Evolutionary conservation across 2,113 vertebrate species (phyloP).

Genomic region (Apaloderma vittatum): DNA sequence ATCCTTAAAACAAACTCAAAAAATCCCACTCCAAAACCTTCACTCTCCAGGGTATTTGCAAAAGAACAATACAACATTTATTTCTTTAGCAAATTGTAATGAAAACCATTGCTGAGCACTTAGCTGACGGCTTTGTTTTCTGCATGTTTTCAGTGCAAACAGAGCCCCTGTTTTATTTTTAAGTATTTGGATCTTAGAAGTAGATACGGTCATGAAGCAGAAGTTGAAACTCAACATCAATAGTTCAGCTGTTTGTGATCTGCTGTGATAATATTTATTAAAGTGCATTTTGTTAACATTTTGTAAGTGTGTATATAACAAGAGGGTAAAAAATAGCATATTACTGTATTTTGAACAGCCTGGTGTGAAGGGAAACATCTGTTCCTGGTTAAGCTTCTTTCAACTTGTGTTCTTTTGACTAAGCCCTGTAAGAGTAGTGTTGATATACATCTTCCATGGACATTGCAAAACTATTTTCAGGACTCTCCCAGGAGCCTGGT

Average conservation of each 20-base stretch:
- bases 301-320: conserved; percentile 71
- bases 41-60: conserved; percentile 49
- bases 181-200: conserved; percentile 47
- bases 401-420: conserved; percentile 66
- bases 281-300: conserved; percentile 68
- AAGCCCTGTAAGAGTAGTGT: conserved; percentile 53
- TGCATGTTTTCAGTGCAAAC: conserved; percentile 43
- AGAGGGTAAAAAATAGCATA: conserved; percentile 57
- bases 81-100: conserved; percentile 68
- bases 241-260: conserved; percentile 32
- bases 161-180: conserved; percentile 17
- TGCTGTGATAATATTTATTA: conserved; percentile 63
- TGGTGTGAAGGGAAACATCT: conserved; percentile 81
- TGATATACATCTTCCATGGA: conserved; percentile 69
- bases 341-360: conserved; percentile 62
- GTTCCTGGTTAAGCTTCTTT: conserved; percentile 74
- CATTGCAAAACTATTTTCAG: conserved; percentile 65
- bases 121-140: conserved; percentile 58
- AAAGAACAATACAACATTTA: conserved; percentile 63
- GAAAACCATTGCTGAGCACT: conserved; percentile 59
- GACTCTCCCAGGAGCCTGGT: conserved; percentile 55
- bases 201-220: conserved; percentile 26
- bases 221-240: conserved; percentile 39
- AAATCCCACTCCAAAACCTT: conserved; percentile 29
- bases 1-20: conserved; percentile 55